Evolutionary conservation across 1,140 invertebrate species (phyloP).

Genomic region (Trachymyrmex cornetzi): DNA sequence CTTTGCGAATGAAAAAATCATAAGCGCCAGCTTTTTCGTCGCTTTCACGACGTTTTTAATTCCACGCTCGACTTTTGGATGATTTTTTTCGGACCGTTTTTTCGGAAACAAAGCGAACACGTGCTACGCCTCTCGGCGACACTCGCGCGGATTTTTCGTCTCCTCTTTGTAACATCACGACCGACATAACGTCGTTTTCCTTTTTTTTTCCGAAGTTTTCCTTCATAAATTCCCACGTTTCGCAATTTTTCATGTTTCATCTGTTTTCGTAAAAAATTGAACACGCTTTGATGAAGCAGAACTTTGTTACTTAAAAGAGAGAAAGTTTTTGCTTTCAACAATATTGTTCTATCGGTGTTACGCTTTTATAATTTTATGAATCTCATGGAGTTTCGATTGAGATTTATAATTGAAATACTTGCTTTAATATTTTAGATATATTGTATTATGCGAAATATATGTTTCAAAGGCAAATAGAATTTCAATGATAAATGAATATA

Average conservation of each 20-base stretch:
- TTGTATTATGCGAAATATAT: conserved; percentile 5
- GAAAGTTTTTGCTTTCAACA: neutral
- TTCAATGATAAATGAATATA: too few relatives aligned
- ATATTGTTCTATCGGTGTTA: neutral
- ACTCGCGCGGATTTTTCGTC: conserved; percentile 14
- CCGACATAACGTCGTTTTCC: neutral
- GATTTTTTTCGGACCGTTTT: conserved; percentile 9
- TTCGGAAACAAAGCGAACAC: neutral
- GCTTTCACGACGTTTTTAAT: conserved; percentile 42
- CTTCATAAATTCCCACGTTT: conserved; percentile 15
- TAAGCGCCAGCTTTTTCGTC: conserved; percentile 22
- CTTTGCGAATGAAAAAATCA: conserved; percentile 26
- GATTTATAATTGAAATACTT: neutral
- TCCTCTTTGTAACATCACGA: conserved; percentile 47
- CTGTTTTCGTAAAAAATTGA: neutral
- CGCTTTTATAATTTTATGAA: neutral
- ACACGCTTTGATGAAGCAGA: neutral
- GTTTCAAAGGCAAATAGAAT: neutral
- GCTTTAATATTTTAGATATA: neutral
- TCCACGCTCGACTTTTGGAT: conserved; percentile 1
- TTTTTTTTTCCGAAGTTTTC: neutral
- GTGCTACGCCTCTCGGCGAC: conserved; percentile 7
- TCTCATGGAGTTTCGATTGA: neutral
- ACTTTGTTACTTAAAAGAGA: neutral
- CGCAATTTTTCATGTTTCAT: conserved; percentile 22